A percentile compares a stretch with the other conserved stretches of the same genome.
Evolutionary conservation across 2,888 invertebrate genomes (phyloP).

Genomic region (Rotaria socialis): DNA sequence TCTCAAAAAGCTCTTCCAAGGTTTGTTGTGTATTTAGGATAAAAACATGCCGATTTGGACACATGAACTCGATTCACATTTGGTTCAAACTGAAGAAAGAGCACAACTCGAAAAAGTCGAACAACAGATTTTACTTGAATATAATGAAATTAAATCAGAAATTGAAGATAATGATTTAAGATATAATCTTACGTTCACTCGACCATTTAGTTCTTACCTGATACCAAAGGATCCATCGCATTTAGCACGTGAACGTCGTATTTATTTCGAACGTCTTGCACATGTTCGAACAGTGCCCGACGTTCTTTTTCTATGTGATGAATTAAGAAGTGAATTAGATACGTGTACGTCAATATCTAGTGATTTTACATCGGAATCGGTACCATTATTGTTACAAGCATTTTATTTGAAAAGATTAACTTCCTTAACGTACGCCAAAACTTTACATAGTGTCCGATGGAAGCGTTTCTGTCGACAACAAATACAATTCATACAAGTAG

Average conservation of each 20-base stretch:
- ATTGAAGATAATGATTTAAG: slow-evolving; percentile 57
- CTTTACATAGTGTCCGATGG: slow-evolving; percentile 58
- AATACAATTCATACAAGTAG: not conserved
- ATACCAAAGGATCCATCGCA: slow-evolving; percentile 55
- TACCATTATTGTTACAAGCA: slow-evolving; percentile 56
- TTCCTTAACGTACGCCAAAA: slow-evolving; percentile 50
- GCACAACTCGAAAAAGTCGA: slow-evolving; percentile 52
- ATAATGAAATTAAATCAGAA: slow-evolving; percentile 55
- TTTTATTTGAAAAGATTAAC: slow-evolving; percentile 35
- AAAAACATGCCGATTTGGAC: not conserved
- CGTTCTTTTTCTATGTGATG: not conserved
- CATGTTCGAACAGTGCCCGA: slow-evolving; percentile 50
- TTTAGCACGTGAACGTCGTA: slow-evolving; percentile 53
- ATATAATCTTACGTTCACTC: slow-evolving; percentile 48
- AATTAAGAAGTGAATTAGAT: not conserved
- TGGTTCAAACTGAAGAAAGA: not conserved
- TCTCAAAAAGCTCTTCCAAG: not conserved
- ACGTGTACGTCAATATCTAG: not conserved
- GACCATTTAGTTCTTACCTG: slow-evolving; percentile 53
- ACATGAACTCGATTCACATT: not conserved
- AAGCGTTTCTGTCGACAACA: slow-evolving; percentile 56
- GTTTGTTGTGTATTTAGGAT: not conserved
- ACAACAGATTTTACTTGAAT: slow-evolving; percentile 52
- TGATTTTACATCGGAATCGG: slow-evolving; percentile 52
- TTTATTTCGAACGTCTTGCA: slow-evolving; percentile 52